Percentiles rank a stretch among this genome's conserved stretches.
phyloP scores from a whole-genome alignment of 2,888 invertebrate genomes.

The Papilio demoleus region DNA sequence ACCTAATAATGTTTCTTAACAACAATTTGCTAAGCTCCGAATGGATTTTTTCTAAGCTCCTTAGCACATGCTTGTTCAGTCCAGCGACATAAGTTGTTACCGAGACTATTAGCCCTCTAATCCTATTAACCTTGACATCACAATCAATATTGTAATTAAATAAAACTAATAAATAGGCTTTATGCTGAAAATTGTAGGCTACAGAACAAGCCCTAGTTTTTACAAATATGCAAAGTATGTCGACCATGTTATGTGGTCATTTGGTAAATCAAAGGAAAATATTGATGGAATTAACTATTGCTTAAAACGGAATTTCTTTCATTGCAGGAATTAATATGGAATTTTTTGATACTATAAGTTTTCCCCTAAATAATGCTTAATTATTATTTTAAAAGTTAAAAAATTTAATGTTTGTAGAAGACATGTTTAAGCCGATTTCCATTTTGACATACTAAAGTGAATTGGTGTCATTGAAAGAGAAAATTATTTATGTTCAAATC shows the following conservation, averaged over 20 bases:
- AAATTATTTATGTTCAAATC: background rate
- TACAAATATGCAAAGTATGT: too few species aligned
- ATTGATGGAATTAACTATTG: too few species aligned
- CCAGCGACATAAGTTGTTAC: conserved; percentile 8
- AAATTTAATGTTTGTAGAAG: background rate
- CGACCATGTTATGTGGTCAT: too few species aligned
- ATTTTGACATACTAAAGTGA: background rate
- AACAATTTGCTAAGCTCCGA: background rate
- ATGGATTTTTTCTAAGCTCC: conserved; percentile 1
- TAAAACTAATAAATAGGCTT: background rate
- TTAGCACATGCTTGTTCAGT: background rate
- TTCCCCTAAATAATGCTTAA: too few species aligned
- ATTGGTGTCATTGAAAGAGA: background rate
- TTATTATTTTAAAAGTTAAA: too few species aligned
- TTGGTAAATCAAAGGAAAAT: background rate
- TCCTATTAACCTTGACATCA: background rate
- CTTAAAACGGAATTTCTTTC: too few species aligned
- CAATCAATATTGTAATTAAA: conserved; percentile 4
- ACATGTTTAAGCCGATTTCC: background rate
- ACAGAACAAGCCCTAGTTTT: background rate
- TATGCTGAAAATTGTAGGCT: background rate
- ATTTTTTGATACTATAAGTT: too few species aligned
- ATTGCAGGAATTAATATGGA: too few species aligned
- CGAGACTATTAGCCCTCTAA: background rate
- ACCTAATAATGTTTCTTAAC: too few species aligned